Conservation (phyloP, 2,888 invertebrate species). For the Hyppa rectilinea region DNA sequence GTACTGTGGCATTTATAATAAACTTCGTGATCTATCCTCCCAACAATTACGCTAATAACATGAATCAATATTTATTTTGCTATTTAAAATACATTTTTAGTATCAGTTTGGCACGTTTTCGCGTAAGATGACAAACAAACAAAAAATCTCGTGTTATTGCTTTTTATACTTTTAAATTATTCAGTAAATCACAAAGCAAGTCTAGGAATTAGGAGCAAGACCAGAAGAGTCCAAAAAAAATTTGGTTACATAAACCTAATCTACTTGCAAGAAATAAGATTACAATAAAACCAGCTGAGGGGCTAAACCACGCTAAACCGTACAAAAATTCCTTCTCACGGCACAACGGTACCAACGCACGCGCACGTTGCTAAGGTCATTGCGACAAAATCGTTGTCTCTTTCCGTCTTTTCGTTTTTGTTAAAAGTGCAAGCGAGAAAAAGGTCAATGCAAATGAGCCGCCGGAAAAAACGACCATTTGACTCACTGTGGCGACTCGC, state of each 20-base stretch:
- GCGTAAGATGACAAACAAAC: background rate
- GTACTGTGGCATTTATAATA: conserved; percentile 24
- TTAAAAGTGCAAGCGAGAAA: conserved; percentile 69
- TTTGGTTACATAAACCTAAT: conserved; percentile 61
- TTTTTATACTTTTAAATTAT: conserved; percentile 3
- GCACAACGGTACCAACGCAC: conserved; percentile 85
- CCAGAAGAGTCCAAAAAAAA: conserved; percentile 44
- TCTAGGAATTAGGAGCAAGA: conserved; percentile 12
- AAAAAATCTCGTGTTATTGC: conserved; percentile 4
- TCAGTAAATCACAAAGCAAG: conserved; percentile 1
- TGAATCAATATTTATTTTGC: conserved; percentile 36
- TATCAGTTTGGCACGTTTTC: background rate
- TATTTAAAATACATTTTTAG: conserved; percentile 19
- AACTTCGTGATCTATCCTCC: conserved; percentile 42
- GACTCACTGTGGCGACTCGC: conserved; percentile 81
- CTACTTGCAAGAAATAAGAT: conserved; percentile 69
- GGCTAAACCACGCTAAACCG: conserved; percentile 75
- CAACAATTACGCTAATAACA: conserved; percentile 39
- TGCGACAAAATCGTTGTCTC: conserved; percentile 73
- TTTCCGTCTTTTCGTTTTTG: conserved; percentile 59
- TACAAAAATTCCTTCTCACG: conserved; percentile 88
- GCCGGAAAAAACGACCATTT: conserved; percentile 80
- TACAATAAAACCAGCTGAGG: conserved; percentile 79
- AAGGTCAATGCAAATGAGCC: conserved; percentile 81
- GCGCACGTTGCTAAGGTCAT: conserved; percentile 83